Conservation (phyloP, 2,797 vertebrate species). For the Liparis tanakae region DNA sequence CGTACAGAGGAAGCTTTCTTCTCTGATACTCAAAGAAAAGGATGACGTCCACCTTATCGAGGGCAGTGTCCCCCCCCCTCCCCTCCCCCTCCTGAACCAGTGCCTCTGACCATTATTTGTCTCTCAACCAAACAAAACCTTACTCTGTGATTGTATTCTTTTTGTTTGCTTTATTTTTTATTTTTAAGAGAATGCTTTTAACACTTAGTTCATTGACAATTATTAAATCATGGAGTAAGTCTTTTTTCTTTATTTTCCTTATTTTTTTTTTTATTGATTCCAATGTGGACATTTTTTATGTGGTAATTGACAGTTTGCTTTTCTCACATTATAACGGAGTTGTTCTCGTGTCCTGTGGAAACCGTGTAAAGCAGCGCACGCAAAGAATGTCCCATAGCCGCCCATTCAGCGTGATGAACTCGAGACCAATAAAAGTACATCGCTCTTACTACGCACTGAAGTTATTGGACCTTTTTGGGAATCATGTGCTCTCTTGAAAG, state of each 20-base stretch:
- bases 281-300: slow-evolving; percentile 66
- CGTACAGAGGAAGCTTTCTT: slow-evolving; percentile 30
- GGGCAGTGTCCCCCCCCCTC: slow-evolving; percentile 27
- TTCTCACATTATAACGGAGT: slow-evolving; percentile 50
- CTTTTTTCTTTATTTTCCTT: background rate
- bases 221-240: slow-evolving; percentile 66
- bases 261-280: slow-evolving; percentile 52
- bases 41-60: slow-evolving; percentile 26
- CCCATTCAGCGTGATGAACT: slow-evolving; percentile 71
- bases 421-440: slow-evolving; percentile 80
- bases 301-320: slow-evolving; percentile 48
- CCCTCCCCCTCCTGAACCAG: slow-evolving; percentile 59
- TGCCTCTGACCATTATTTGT: slow-evolving; percentile 76
- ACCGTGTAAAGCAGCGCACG: slow-evolving; percentile 63
- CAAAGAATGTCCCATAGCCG: slow-evolving; percentile 69
- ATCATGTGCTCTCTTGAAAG: slow-evolving; percentile 6
- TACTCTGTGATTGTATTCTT: slow-evolving; percentile 57
- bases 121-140: slow-evolving; percentile 66
- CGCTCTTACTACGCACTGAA: slow-evolving; percentile 63
- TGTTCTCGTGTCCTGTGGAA: slow-evolving; percentile 64
- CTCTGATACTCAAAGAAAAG: slow-evolving; percentile 43
- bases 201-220: slow-evolving; percentile 53
- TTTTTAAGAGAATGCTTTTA: slow-evolving; percentile 71
- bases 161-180: slow-evolving; percentile 47
- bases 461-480: slow-evolving; percentile 45